Percentiles rank a stretch among this genome's conserved stretches.
phyloP scores from a whole-genome alignment of 1,140 invertebrate species.

The Metopolophium dirhodum region DNA sequence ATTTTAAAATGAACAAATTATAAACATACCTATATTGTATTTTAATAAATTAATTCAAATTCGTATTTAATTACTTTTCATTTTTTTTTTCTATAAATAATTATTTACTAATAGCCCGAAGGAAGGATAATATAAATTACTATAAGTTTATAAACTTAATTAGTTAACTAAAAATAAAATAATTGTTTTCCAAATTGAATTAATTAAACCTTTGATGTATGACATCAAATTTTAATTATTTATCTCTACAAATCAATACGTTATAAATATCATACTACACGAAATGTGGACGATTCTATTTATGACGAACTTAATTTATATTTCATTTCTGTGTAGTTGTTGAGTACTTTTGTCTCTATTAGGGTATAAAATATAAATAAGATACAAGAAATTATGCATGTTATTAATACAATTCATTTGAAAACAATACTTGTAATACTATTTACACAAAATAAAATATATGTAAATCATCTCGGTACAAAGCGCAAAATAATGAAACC shows the following conservation, averaged over 20 bases:
- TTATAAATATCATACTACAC: background rate
- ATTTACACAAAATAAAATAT: background rate
- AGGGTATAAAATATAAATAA: background rate
- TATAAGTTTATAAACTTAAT: background rate
- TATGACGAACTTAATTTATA: background rate
- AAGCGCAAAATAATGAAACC: background rate
- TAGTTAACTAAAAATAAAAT: background rate
- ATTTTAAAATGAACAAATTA: background rate
- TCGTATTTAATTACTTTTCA: background rate
- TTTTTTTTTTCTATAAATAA: background rate
- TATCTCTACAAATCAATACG: background rate
- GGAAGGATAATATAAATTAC: background rate
- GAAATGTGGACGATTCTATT: background rate
- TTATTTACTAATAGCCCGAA: background rate
- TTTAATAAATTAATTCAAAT: background rate
- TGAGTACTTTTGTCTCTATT: background rate
- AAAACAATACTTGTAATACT: slow-evolving; percentile 8
- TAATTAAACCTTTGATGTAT: background rate
- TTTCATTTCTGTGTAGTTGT: background rate
- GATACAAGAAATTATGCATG: background rate
- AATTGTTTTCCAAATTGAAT: background rate
- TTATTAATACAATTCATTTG: background rate
- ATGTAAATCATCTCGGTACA: background rate
- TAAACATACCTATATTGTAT: background rate
- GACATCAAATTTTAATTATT: background rate